A percentile compares a stretch with the other conserved stretches of the same genome.
phyloP scores from a whole-genome alignment of 2,888 invertebrate genomes.

The Cistogaster globosa region DNA sequence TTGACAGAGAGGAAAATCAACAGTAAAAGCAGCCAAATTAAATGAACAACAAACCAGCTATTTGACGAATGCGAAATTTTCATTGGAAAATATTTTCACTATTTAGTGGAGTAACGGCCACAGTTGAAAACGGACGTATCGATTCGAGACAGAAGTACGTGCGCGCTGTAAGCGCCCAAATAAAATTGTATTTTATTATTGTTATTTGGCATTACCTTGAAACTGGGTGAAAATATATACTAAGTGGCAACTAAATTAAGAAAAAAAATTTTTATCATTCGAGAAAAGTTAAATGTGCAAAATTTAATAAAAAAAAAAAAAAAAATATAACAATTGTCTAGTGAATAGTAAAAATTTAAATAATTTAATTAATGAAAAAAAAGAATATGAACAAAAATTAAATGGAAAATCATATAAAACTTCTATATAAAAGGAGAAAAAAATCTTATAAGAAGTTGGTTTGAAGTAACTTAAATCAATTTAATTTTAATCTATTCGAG shows the following conservation, averaged over 20 bases:
- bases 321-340: slow-evolving; percentile 14
- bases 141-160: slow-evolving; percentile 69
- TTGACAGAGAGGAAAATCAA: slow-evolving; percentile 60
- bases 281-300: slow-evolving; percentile 52
- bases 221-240: slow-evolving; percentile 74
- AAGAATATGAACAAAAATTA: background rate
- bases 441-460: slow-evolving; percentile 31
- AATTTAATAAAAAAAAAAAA: slow-evolving; percentile 29
- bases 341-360: slow-evolving; percentile 3
- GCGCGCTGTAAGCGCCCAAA: slow-evolving; percentile 71
- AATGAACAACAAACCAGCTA: slow-evolving; percentile 17
- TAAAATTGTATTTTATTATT: slow-evolving; percentile 64
- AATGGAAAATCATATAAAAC: background rate
- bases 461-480: slow-evolving; percentile 33
- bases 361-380: background rate
- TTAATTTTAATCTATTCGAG: background rate
- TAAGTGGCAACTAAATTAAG: slow-evolving; percentile 67
- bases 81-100: slow-evolving; percentile 77
- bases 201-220: slow-evolving; percentile 73
- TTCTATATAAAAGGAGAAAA: background rate
- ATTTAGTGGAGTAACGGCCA: slow-evolving; percentile 81
- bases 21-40: slow-evolving; percentile 9
- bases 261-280: slow-evolving; percentile 42
- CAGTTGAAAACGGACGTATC: slow-evolving; percentile 80
- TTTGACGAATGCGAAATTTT: slow-evolving; percentile 61